Evolutionary conservation across 2,888 invertebrate species (phyloP).

Genomic region (Plebejus argus): DNA sequence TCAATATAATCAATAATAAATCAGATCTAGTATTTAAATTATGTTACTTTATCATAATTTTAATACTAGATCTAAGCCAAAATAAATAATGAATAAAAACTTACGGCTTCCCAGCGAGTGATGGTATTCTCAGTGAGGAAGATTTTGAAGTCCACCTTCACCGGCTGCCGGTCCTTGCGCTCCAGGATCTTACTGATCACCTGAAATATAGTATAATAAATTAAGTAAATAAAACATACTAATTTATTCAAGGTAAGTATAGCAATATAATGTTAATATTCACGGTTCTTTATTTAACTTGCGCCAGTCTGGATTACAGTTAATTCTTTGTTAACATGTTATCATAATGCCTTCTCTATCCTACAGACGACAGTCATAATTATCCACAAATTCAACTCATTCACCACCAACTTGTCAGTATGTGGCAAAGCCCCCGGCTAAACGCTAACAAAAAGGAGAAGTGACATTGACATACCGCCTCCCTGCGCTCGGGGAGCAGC

Average conservation of each 20-base stretch:
- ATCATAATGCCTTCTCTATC: too few species aligned
- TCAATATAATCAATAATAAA: too few species aligned
- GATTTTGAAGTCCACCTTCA: conserved; percentile 86
- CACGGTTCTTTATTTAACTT: too few species aligned
- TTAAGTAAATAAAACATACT: not conserved
- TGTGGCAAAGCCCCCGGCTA: not conserved
- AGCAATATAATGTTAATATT: too few species aligned
- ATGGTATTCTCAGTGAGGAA: conserved; percentile 88
- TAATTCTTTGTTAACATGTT: too few species aligned
- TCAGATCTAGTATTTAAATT: too few species aligned
- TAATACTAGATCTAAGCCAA: too few species aligned
- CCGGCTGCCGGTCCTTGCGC: conserved; percentile 84
- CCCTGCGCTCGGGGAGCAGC: conserved; percentile 55
- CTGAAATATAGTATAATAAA: conserved; percentile 52
- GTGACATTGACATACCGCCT: conserved; percentile 52
- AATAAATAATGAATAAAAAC: conserved; percentile 45
- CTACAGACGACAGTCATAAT: too few species aligned
- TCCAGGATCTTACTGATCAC: conserved; percentile 83
- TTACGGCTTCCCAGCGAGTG: conserved; percentile 92
- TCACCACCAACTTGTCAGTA: not conserved
- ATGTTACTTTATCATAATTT: too few species aligned
- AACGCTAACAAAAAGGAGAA: not conserved
- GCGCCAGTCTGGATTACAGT: too few species aligned
- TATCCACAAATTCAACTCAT: too few species aligned
- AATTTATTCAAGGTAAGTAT: too few species aligned